Evolutionary conservation across 2,797 vertebrate genomes (phyloP), one percentile per base, ranked within the genome.

Genomic region (Sebastes hubbsi): DNA sequence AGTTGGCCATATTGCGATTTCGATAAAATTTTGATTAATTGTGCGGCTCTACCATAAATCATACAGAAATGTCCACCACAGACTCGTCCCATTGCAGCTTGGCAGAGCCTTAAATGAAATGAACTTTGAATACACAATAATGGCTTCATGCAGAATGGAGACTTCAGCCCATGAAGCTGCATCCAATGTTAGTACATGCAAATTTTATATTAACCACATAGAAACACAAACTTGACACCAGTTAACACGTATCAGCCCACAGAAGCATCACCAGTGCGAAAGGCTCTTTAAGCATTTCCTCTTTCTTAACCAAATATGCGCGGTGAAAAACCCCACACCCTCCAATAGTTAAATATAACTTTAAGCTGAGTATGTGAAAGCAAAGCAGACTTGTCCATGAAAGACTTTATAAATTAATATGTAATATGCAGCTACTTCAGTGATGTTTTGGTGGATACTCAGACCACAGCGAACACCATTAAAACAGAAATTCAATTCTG

Each of bases 401-500:
- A 11, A 36, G 22, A 25, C 16, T 58, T 70, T 38, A 24, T 32
- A 25, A 27, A 70, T 16, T 0, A 36, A 58, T 36, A 25, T 55
- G 49, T 36, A 27, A 62, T 9, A 25, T 11, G 16, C 29, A 36
- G 52, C 49, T 13, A 11, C 54, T 29, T 58, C 20, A 4, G 25
- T 36, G 11, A 55, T 46, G 29, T 42, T 59, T 56, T 22, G 6
- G 6, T 11, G 14, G 14, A 32, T 20, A 46, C 25, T n/a, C 10
- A 12, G 42, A 13, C 16, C 7, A 46, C 52, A 6, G 2, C 13
- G 8, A 55, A 27, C 3, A 13, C 8, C 24, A 16, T 46, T 65
- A 29, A 36, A 25, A 66, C 3, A 20, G 3, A 63, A 77, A 64
- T 62, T 69, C 4, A 49, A 58, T 61, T 72, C 30, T 65, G 36